Evolutionary conservation across 1,140 invertebrate genomes (phyloP).

Genomic region (Phymorhynchus buccinoides): DNA sequence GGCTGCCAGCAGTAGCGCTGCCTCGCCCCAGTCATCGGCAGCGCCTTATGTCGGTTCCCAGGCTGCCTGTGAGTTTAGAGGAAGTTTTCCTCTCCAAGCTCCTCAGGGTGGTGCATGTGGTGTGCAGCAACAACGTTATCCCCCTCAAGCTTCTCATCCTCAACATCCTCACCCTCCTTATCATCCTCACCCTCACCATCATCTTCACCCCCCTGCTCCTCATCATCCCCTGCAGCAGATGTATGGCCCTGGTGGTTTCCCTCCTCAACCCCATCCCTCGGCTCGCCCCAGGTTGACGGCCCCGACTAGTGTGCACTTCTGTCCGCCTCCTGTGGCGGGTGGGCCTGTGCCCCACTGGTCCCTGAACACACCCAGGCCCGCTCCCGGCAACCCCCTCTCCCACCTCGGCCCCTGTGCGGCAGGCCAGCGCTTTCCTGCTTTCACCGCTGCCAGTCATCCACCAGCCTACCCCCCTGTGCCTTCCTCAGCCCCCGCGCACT

Average conservation of each 20-base stretch:
- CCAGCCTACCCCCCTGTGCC: background rate
- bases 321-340: background rate
- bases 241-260: constrained; percentile 33
- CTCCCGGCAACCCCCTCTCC: background rate
- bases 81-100: background rate
- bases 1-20: background rate
- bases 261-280: constrained; percentile 5
- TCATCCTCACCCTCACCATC: no score
- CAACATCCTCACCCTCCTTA: no score
- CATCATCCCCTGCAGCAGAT: no score
- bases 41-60: background rate
- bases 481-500: background rate
- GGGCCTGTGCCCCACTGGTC: constrained; percentile 6
- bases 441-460: background rate
- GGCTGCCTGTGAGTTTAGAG: background rate
- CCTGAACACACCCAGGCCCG: background rate
- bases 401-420: background rate
- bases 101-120: background rate
- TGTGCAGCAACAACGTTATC: background rate
- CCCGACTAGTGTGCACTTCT: constrained; percentile 21
- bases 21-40: constrained; percentile 11
- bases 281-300: constrained; percentile 31
- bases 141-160: no score
- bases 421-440: background rate
- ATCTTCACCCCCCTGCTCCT: no score